Conservation (phyloP, 2,797 vertebrate genomes). For the Miichthys miiuy region DNA sequence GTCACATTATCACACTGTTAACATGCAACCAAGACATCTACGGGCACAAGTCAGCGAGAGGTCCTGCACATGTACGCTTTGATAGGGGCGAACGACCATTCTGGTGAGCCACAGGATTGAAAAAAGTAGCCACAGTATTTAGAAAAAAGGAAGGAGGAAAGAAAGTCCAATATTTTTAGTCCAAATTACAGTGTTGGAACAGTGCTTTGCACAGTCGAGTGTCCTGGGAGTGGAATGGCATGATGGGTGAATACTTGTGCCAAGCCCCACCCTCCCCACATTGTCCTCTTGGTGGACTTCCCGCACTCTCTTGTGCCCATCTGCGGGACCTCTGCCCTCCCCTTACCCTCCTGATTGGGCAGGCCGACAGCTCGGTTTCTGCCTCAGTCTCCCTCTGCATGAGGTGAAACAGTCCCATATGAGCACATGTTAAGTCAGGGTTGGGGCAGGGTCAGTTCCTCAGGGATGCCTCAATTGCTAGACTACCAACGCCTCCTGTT, state of each 20-base stretch:
- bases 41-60: conserved; percentile 79
- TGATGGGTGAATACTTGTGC: conserved; percentile 83
- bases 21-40: conserved; percentile 66
- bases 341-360: conserved; percentile 55
- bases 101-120: conserved; percentile 85
- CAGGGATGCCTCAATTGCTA: conserved; percentile 31
- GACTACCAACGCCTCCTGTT: conserved; percentile 38
- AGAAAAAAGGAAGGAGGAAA: conserved; percentile 87
- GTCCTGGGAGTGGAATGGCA: conserved; percentile 89
- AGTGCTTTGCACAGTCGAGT: conserved; percentile 86
- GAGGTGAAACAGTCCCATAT: conserved; percentile 65
- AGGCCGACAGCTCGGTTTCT: conserved; percentile 42
- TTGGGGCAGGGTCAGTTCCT: conserved; percentile 59
- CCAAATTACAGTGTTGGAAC: conserved; percentile 90
- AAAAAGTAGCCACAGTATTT: conserved; percentile 85
- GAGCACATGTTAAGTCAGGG: conserved; percentile 53
- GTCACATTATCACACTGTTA: conserved; percentile 49
- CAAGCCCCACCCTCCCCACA: conserved; percentile 86
- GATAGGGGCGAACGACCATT: conserved; percentile 85
- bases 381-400: conserved; percentile 33
- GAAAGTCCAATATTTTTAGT: conserved; percentile 92
- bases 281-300: conserved; percentile 85
- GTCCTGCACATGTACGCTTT: conserved; percentile 85
- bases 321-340: conserved; percentile 73
- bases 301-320: conserved; percentile 73